Percentiles rank a stretch among this genome's conserved stretches.
Conservation (phyloP, 2,888 invertebrate genomes). For the Pocota personata region DNA sequence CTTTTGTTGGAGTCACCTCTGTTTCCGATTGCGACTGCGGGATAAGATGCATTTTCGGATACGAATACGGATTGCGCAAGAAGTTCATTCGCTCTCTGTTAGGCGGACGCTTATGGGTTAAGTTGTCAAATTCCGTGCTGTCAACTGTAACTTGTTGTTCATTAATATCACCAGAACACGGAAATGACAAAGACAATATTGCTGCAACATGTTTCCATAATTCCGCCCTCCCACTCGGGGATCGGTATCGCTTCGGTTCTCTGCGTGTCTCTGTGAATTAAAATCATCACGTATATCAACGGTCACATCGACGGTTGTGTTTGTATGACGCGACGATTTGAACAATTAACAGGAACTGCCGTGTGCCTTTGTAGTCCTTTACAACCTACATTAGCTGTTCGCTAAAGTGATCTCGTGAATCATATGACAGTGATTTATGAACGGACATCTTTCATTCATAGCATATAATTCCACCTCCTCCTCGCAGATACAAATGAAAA, state of each 20-base stretch:
- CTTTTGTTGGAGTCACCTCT: slow-evolving; percentile 8
- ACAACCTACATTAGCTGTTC: slow-evolving; percentile 69
- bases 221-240: slow-evolving; percentile 65
- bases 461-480: slow-evolving; percentile 72
- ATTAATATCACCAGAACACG: slow-evolving; percentile 69
- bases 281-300: slow-evolving; percentile 69
- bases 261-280: slow-evolving; percentile 41
- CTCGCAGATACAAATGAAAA: not conserved
- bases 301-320: slow-evolving; percentile 26
- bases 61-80: slow-evolving; percentile 46
- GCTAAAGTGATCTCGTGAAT: slow-evolving; percentile 73
- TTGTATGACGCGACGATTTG: slow-evolving; percentile 49
- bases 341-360: slow-evolving; percentile 74
- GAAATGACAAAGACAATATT: slow-evolving; percentile 66
- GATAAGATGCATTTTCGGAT: slow-evolving; percentile 59
- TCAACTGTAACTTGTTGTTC: slow-evolving; percentile 64
- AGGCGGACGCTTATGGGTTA: slow-evolving; percentile 54
- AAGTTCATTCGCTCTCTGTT: not conserved
- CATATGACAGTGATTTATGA: slow-evolving; percentile 74
- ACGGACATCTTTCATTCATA: slow-evolving; percentile 73
- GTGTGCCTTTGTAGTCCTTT: slow-evolving; percentile 67
- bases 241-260: slow-evolving; percentile 27
- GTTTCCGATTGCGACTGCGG: slow-evolving; percentile 18
- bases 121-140: slow-evolving; percentile 72
- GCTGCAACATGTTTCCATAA: slow-evolving; percentile 69